phyloP scores from a whole-genome alignment of 1,140 invertebrate species.

The Drosophila lowei region DNA sequence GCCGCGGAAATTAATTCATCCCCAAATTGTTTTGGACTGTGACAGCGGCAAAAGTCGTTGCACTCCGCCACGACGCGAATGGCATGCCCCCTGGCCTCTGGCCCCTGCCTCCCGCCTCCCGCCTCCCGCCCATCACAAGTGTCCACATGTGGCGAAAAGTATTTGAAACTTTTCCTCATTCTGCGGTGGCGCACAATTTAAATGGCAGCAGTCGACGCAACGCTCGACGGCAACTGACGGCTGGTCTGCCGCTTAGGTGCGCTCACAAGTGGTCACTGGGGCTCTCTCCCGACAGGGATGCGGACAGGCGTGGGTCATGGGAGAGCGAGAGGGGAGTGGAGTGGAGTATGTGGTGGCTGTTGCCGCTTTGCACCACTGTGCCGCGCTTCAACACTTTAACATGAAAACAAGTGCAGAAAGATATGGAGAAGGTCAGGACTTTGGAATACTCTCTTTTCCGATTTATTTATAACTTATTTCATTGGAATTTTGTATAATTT shows the following conservation, averaged over 20 bases:
- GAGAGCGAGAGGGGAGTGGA: background rate
- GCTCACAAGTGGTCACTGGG: conserved; percentile 69
- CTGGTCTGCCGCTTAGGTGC: conserved; percentile 74
- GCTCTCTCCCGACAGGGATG: conserved; percentile 9
- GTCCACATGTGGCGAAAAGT: conserved; percentile 67
- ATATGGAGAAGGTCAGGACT: too few relatives aligned
- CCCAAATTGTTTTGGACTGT: conserved; percentile 57
- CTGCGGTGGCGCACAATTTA: conserved; percentile 67
- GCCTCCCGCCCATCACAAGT: conserved; percentile 43
- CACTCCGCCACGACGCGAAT: conserved; percentile 56
- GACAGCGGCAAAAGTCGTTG: conserved; percentile 64
- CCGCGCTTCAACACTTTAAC: conserved; percentile 65
- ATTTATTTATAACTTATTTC: too few relatives aligned
- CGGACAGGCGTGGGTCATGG: background rate
- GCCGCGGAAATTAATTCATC: conserved; percentile 52
- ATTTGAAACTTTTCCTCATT: conserved; percentile 57
- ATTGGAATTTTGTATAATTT: too few relatives aligned
- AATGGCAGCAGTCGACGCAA: conserved; percentile 62
- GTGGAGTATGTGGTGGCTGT: conserved; percentile 16
- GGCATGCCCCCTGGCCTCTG: background rate
- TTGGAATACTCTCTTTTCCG: too few relatives aligned
- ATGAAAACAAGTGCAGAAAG: conserved; percentile 43
- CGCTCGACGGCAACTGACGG: conserved; percentile 43
- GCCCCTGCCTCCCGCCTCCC: background rate
- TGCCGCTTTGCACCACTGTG: conserved; percentile 56